A percentile compares a stretch with the other conserved stretches of the same genome.
Evolutionary conservation across 1,140 invertebrate species (phyloP).

Genomic region (Musca vetustissima): DNA sequence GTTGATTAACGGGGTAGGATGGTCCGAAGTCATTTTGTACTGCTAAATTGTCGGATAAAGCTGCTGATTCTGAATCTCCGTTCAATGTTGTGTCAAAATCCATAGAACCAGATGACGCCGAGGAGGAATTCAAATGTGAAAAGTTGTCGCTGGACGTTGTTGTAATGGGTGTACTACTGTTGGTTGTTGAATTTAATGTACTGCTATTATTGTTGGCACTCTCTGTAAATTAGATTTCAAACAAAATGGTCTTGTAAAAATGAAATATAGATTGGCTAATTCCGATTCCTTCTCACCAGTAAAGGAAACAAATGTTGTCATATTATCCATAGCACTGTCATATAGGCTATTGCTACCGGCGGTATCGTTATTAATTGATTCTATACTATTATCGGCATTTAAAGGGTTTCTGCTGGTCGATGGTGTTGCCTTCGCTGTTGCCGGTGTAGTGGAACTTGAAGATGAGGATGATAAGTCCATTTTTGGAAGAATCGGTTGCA

Average conservation of each 20-base stretch:
- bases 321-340: constrained; percentile 43
- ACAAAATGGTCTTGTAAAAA: too few relatives aligned
- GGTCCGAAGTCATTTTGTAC: constrained; percentile 14
- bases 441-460: constrained; percentile 10
- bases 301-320: constrained; percentile 43
- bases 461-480: constrained; percentile 29
- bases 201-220: constrained; percentile 34
- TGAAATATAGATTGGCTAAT: too few relatives aligned
- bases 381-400: background rate
- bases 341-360: constrained; percentile 36
- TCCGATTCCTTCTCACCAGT: constrained; percentile 45
- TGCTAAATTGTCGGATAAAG: constrained; percentile 9
- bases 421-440: background rate
- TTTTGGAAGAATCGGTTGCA: constrained; percentile 29
- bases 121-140: constrained; percentile 24
- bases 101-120: background rate
- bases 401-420: background rate
- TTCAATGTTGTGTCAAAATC: constrained; percentile 28
- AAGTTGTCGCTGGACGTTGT: constrained; percentile 29
- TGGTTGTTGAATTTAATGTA: constrained; percentile 30
- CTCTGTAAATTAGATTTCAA: constrained; percentile 31
- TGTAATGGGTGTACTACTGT: constrained; percentile 11
- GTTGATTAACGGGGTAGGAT: background rate
- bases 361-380: constrained; percentile 16
- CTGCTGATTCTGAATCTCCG: constrained; percentile 12